A percentile compares a stretch with the other conserved stretches of the same genome.
Conservation (phyloP, 2,113 vertebrate genomes). For the Camelus dromedarius region DNA sequence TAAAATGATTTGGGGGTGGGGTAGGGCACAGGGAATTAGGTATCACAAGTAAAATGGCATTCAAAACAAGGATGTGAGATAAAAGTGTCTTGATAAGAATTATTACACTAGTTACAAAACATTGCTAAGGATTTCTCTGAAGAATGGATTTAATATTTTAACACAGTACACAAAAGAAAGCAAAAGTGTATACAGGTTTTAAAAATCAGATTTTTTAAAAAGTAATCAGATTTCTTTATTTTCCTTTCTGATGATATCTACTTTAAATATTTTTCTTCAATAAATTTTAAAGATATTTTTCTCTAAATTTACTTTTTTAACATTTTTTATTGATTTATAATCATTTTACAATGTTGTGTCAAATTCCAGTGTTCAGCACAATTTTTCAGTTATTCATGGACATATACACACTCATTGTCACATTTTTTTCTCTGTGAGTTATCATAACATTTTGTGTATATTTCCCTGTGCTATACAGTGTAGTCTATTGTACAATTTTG, state of each 20-base stretch:
- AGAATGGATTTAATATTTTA: constrained; percentile 29
- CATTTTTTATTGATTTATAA: too few relatives aligned
- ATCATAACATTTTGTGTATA: too few relatives aligned
- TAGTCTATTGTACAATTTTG: too few relatives aligned
- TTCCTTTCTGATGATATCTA: constrained; percentile 23
- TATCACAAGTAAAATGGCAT: not conserved
- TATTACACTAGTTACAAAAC: not conserved
- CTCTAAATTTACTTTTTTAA: constrained; percentile 38
- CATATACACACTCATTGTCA: too few relatives aligned
- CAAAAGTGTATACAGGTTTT: not conserved
- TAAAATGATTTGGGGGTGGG: not conserved
- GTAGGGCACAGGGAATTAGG: not conserved
- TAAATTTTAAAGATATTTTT: constrained; percentile 27
- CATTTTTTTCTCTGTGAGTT: too few relatives aligned
- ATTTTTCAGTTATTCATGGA: too few relatives aligned
- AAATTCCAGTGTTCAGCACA: too few relatives aligned
- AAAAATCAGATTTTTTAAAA: not conserved
- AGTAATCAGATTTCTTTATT: constrained; percentile 6
- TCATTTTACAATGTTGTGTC: too few relatives aligned
- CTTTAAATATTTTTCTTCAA: constrained; percentile 44
- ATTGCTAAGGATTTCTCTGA: constrained; percentile 5
- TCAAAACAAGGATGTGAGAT: not conserved
- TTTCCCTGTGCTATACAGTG: too few relatives aligned
- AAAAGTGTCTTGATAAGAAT: not conserved
- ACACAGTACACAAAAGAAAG: not conserved